Conservation (phyloP, 2,113 vertebrate genomes). For the Ariopsis seemanni region DNA sequence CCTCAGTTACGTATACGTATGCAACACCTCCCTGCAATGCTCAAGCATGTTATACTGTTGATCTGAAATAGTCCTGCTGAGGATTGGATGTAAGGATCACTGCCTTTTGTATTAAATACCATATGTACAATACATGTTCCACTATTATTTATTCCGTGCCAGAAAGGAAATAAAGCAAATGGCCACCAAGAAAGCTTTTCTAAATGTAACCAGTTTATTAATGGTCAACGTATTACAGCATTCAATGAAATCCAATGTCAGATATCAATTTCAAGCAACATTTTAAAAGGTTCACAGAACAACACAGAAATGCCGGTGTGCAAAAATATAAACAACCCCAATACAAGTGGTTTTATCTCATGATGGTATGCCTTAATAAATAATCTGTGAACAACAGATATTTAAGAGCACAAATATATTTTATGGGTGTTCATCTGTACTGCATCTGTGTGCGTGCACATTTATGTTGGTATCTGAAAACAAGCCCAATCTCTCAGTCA, state of each 20-base stretch:
- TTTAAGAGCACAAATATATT: neutral
- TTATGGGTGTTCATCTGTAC: neutral
- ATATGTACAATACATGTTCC: neutral
- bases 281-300: neutral
- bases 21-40: neutral
- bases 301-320: neutral
- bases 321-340: conserved; percentile 5
- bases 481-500: conserved; percentile 44
- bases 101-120: neutral
- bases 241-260: conserved; percentile 4
- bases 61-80: neutral
- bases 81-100: neutral
- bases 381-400: neutral
- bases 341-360: neutral
- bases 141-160: neutral
- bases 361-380: conserved; percentile 2
- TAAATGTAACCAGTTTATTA: conserved; percentile 29
- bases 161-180: neutral
- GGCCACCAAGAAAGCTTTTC: neutral
- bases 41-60: neutral
- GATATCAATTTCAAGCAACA: neutral
- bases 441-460: conserved; percentile 20
- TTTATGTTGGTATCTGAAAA: conserved; percentile 36
- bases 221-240: conserved; percentile 3
- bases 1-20: neutral